These are phyloP conservation scores for Umimayanthus kanabou DNA, from an alignment of 92 coral and sea anemone genomes.

Conservation along the genomic window DNA sequence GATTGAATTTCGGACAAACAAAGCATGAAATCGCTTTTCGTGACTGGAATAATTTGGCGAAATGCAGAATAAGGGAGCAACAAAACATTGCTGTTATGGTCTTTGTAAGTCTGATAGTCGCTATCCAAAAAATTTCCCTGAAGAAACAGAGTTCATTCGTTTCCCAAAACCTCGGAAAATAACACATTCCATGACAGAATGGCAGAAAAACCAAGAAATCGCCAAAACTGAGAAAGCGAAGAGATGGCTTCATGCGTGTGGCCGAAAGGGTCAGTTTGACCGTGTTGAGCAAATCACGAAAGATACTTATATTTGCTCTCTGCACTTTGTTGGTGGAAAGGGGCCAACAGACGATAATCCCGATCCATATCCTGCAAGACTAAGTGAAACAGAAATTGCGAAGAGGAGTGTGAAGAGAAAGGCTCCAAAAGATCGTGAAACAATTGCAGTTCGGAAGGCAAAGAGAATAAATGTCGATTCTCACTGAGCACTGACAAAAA, in stretches of 20 bases:
- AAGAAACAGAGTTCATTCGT: conserved; percentile 4
- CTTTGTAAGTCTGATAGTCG: background rate
- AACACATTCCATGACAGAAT: background rate
- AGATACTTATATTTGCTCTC: background rate
- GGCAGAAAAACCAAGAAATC: background rate
- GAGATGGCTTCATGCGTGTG: background rate
- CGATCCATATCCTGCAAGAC: conserved; percentile 4
- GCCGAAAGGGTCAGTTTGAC: conserved; percentile 1
- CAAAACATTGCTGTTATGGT: background rate
- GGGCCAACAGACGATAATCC: conserved; percentile 6
- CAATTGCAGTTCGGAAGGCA: background rate
- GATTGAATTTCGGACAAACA: background rate
- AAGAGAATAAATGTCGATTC: conserved; percentile 8
- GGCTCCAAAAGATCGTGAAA: background rate
- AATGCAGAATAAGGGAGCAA: background rate
- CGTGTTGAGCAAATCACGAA: background rate
- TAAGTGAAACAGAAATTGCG: background rate
- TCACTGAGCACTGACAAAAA: background rate
- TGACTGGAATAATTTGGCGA: background rate
- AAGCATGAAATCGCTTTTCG: background rate
- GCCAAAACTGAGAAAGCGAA: conserved; percentile 4
- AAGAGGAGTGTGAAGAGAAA: background rate
- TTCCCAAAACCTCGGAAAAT: background rate
- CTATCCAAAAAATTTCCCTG: background rate
- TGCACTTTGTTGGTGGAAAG: conserved; percentile 25